Evolutionary conservation across 2,797 vertebrate species (phyloP), one percentile per base, ranked within the genome.

Genomic region (Cygnus olor): DNA sequence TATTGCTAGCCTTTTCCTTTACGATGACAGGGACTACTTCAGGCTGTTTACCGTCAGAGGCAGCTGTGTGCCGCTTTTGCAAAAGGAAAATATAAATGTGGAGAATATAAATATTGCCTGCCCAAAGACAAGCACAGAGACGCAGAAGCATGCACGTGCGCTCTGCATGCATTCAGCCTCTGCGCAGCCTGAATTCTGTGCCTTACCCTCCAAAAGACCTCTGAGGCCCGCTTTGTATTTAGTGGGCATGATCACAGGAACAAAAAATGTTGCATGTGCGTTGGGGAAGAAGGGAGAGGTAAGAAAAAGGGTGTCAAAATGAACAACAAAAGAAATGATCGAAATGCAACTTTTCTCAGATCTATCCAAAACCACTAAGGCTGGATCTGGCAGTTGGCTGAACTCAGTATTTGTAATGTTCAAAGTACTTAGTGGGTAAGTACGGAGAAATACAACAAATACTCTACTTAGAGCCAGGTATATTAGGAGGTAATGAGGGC

Each of bases 331-430:
- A 45, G 78, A 87, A 65, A 54, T 30, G 6, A 78, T 22, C 22
- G 27, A 83, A 89, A 80, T 6, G 14, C 21, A 78, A 4, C 36
- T 81, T 88, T 69, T 66, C 68, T 84, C 36, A 78, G 53, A 70
- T 72, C 76, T 74, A 30, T 40, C 42, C 25, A 91, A 82, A 85
- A 68, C 1, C 27, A 18, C 64, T 71, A 66, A 74, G 28, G 38
- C 89, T 94, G 71, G 44, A 58, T 74, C 77, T 95, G 94, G 93
- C 89, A 92, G 68, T 90, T 84, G 73, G 89, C 95, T 96, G 95
- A 96, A 86, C 68, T 89, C 90, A 96, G 44, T 94, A 91, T 96
- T 97, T 96, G 45, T 85, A 71, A 65, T 94, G 93, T 96, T 94
- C 27, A 5, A 96, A 89, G 85, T 92, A 96, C 97, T 97, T 96